A percentile compares a stretch with the other conserved stretches of the same genome.
phyloP scores from a whole-genome alignment of 2,888 invertebrate species.

The Anthrax anthrax region DNA sequence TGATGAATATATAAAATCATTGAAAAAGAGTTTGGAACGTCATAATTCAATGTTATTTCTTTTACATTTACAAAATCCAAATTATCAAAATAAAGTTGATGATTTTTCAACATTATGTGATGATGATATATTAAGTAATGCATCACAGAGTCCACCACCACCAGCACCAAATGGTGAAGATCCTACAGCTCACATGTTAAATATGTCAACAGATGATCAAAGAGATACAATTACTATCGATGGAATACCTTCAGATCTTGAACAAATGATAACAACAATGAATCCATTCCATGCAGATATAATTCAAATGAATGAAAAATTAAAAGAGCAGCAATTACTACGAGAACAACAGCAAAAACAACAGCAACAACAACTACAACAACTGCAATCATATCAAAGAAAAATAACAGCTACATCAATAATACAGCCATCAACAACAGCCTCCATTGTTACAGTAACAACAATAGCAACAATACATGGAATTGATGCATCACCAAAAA shows the following conservation, averaged over 20 bases:
- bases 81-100: constrained; percentile 21
- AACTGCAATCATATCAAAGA: constrained; percentile 5
- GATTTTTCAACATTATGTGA: constrained; percentile 17
- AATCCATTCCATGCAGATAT: constrained; percentile 23
- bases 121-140: constrained; percentile 20
- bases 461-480: not conserved
- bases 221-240: not conserved
- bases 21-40: constrained; percentile 28
- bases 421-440: constrained; percentile 42
- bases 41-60: constrained; percentile 33
- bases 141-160: constrained; percentile 62
- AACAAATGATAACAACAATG: constrained; percentile 9
- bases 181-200: not conserved
- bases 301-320: constrained; percentile 14
- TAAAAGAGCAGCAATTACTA: not conserved
- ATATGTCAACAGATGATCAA: not conserved
- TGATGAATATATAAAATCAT: constrained; percentile 31
- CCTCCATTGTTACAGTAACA: constrained; percentile 40
- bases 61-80: constrained; percentile 30
- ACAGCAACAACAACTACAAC: not conserved
- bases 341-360: constrained; percentile 5
- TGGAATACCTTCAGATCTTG: not conserved
- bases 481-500: constrained; percentile 19
- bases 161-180: constrained; percentile 60
- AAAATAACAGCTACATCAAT: constrained; percentile 42